Evolutionary conservation across 2,797 vertebrate genomes (phyloP).

Genomic region (Merluccius polli): DNA sequence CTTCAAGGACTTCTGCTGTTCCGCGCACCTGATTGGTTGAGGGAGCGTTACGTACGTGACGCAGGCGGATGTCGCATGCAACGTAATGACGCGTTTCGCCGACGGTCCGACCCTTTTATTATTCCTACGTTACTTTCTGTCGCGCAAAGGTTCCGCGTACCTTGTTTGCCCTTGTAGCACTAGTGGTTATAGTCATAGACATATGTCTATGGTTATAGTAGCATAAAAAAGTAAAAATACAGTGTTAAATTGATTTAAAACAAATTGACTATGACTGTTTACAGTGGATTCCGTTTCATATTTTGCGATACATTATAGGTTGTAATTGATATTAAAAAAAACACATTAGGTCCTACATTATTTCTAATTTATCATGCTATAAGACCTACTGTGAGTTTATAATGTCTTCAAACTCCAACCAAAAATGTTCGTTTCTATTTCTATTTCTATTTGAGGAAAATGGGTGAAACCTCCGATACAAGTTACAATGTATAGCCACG

Average conservation of each 20-base stretch:
- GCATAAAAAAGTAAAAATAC: too few species aligned
- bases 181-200: too few species aligned
- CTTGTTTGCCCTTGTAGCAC: too few species aligned
- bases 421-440: not conserved
- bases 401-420: not conserved
- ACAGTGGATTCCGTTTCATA: too few species aligned
- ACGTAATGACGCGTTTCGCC: not conserved
- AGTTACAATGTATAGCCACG: not conserved
- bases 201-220: too few species aligned
- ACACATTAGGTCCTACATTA: not conserved
- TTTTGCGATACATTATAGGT: not conserved
- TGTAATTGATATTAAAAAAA: not conserved
- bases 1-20: not conserved
- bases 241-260: too few species aligned
- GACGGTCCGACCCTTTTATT: not conserved
- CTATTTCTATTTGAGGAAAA: too few species aligned
- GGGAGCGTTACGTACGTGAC: not conserved
- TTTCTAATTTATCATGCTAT: not conserved
- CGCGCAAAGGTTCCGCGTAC: not conserved
- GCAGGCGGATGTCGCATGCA: too few species aligned
- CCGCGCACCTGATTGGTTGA: not conserved
- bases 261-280: not conserved
- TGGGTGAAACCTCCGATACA: not conserved
- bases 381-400: not conserved
- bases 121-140: not conserved